Evolutionary conservation across 2,797 vertebrate species (phyloP).

Genomic region (Anguilla obscura): DNA sequence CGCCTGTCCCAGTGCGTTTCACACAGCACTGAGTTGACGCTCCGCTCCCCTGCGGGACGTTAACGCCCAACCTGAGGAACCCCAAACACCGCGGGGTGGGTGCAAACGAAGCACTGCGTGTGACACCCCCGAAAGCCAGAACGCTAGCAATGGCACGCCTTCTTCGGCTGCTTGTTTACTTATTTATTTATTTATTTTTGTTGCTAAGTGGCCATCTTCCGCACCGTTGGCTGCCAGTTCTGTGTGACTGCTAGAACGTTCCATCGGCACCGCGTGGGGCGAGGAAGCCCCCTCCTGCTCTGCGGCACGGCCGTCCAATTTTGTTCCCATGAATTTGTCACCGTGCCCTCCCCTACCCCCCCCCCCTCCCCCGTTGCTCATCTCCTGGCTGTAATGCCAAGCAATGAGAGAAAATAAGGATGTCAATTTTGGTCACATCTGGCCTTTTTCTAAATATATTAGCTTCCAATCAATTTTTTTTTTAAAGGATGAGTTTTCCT

Average conservation of each 20-base stretch:
- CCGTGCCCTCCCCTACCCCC: background rate
- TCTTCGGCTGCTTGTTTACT: background rate
- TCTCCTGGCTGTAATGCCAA: background rate
- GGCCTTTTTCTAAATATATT: background rate
- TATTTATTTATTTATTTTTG: background rate
- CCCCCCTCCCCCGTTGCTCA: background rate
- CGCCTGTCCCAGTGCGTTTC: too few relatives aligned
- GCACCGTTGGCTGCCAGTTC: background rate
- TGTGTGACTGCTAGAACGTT: background rate
- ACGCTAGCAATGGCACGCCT: too few relatives aligned
- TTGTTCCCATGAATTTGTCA: background rate
- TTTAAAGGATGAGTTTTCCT: background rate
- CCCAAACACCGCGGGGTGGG: background rate
- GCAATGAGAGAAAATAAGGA: background rate
- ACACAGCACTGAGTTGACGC: background rate
- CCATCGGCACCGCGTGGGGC: background rate
- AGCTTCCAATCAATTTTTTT: background rate
- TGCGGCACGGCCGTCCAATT: background rate
- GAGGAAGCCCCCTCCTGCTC: background rate
- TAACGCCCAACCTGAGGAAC: background rate
- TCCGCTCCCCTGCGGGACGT: background rate
- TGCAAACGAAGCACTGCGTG: background rate
- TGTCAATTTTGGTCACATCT: background rate
- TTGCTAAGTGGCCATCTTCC: too few relatives aligned
- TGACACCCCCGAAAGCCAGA: background rate